These are phyloP conservation scores for Drosophila orosa DNA, from an alignment of 1,140 invertebrate genomes.

Conservation along the genomic window DNA sequence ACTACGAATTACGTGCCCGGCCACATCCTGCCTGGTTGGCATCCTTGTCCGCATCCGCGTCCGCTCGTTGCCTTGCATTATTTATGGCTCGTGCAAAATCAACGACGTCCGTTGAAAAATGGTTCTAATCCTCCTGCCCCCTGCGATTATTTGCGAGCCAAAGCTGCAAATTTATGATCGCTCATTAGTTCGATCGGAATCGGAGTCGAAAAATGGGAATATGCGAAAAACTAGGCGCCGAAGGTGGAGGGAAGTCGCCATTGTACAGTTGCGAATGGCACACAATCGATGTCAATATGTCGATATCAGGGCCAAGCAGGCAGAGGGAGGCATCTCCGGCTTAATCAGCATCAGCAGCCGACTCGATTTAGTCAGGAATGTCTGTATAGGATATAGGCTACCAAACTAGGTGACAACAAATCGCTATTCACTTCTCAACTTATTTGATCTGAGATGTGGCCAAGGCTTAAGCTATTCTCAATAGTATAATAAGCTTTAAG, in stretches of 20 bases:
- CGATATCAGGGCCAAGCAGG: neutral
- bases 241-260: neutral
- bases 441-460: too few species aligned
- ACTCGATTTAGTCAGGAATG: too few species aligned
- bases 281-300: neutral
- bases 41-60: slow-evolving; percentile 44
- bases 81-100: slow-evolving; percentile 81
- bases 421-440: too few species aligned
- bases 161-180: slow-evolving; percentile 76
- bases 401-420: too few species aligned
- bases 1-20: slow-evolving; percentile 56
- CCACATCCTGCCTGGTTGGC: slow-evolving; percentile 59
- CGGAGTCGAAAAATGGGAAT: slow-evolving; percentile 21
- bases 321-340: neutral
- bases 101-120: slow-evolving; percentile 72
- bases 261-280: slow-evolving; percentile 32
- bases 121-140: slow-evolving; percentile 53
- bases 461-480: too few species aligned
- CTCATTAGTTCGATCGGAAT: slow-evolving; percentile 66
- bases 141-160: slow-evolving; percentile 17
- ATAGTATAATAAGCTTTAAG: too few species aligned
- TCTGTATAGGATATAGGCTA: too few species aligned
- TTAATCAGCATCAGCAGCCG: neutral
- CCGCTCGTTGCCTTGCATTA: slow-evolving; percentile 59
- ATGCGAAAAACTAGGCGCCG: slow-evolving; percentile 7